These are phyloP conservation scores for Dendrocincla tyrannina DNA, from an alignment of 2,797 vertebrate species.

Conservation along the genomic window DNA sequence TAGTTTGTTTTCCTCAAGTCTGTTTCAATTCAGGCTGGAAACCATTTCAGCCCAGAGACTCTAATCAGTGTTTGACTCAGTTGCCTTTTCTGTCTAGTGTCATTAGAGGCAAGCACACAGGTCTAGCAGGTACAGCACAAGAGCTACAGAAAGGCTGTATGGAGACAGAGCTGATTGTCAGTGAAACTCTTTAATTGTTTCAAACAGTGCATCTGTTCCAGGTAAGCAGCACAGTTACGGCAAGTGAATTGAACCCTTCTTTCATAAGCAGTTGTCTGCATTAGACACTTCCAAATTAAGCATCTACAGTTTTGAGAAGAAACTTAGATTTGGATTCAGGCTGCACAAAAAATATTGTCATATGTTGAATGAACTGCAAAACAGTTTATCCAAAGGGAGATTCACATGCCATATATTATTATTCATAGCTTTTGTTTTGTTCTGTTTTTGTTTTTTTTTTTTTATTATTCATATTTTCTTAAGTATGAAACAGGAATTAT, in stretches of 20 bases:
- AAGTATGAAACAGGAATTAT: neutral
- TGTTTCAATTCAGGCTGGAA: neutral
- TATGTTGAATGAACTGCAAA: neutral
- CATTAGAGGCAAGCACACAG: neutral
- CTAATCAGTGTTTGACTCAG: neutral
- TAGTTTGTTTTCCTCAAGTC: neutral
- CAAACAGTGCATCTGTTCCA: neutral
- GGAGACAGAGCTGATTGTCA: neutral
- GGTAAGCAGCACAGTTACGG: neutral
- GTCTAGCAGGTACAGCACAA: neutral
- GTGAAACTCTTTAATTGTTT: neutral
- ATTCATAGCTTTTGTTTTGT: neutral
- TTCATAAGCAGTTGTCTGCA: neutral
- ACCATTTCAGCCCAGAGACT: neutral
- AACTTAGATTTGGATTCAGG: neutral
- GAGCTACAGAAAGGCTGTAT: neutral
- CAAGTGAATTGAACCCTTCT: neutral
- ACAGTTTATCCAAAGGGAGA: neutral
- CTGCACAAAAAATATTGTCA: neutral
- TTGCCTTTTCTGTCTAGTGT: neutral
- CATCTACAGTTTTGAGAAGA: neutral
- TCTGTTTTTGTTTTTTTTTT: rapidly evolving
- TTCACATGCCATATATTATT: no score
- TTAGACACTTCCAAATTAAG: neutral
- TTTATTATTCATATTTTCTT: neutral